These are phyloP conservation scores for Creontiades dilutus DNA, from an alignment of 2,888 invertebrate species.

Conservation along the genomic window DNA sequence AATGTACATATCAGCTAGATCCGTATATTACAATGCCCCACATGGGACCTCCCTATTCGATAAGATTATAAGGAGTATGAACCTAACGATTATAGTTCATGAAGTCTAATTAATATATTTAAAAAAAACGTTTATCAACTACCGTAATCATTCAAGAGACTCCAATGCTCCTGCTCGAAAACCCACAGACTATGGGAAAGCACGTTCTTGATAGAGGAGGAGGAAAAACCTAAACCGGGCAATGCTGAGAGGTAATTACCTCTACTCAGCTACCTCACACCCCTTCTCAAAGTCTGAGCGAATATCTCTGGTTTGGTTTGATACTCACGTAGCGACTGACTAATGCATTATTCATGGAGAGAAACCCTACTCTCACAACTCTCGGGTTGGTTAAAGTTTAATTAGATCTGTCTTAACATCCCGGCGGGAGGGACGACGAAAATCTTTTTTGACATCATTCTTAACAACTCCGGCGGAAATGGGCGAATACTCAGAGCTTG, in stretches of 20 bases:
- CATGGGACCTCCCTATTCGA: too few species aligned
- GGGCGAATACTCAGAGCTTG: background rate
- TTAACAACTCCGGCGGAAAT: conserved; percentile 44
- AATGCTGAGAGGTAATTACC: conserved; percentile 25
- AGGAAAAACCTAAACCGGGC: background rate
- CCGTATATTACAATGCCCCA: too few species aligned
- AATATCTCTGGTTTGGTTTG: conserved; percentile 40
- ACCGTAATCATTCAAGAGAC: too few species aligned
- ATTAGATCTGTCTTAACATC: conserved; percentile 63
- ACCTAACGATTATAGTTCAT: too few species aligned
- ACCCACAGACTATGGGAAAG: background rate
- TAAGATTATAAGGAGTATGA: too few species aligned
- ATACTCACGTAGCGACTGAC: conserved; percentile 35
- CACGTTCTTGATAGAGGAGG: background rate
- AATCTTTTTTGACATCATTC: conserved; percentile 60
- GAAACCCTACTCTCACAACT: conserved; percentile 31
- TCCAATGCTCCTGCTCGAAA: too few species aligned
- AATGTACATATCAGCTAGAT: too few species aligned
- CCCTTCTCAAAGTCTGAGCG: conserved; percentile 4
- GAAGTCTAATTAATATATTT: too few species aligned
- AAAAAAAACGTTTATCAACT: too few species aligned
- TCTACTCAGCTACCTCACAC: background rate
- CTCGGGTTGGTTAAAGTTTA: conserved; percentile 61
- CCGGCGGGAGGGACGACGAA: conserved; percentile 42
- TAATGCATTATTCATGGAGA: conserved; percentile 19